Evolutionary conservation across 2,797 vertebrate genomes (phyloP), one percentile per base, ranked within the genome.

Genomic region (Parauchenoglanis ngamensis): DNA sequence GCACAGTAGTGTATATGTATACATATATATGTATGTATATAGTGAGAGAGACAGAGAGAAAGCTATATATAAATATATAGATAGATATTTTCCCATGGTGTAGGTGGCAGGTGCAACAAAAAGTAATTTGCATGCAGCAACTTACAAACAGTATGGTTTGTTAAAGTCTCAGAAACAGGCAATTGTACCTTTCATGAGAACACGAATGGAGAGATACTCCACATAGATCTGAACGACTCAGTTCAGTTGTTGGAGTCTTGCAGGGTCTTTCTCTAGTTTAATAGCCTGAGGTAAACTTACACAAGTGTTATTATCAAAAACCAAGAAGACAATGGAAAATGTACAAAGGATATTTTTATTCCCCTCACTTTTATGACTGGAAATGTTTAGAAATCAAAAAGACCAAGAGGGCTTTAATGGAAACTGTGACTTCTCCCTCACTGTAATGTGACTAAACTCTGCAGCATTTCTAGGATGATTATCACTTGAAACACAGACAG

Each of bases 321-420:
- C 6, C n/a, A 68, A 25, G 63, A 54, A 40, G 13, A 59, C 56
- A 73, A 59, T 57, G 35, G 82, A 84, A 57, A 13, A n/a, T 4
- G 31, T 28, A 54, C 46, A 52, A 52, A 54, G 4, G 5, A 49
- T 8, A 5, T 49, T 5, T 56, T 17, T 13, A 7, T 61, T 6
- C 15, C 31, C 31, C 11, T 80, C 7, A 7, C 35, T 61, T n/a
- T 84, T 61, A 61, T 57, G 25, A 54, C 54, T 56, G 61, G 46
- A 85, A 67, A 44, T 80, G 23, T 35, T 67, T 54, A 67, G n/a
- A 54, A 63, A 86, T 57, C 23, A 70, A 54, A 52, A 76, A 52
- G 46, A 15, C 44, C 6, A 28, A 54, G 6, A 19, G 75, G 21
- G 3, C 7, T 83, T 83, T 70, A 7, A 83, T 86, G 85, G 85